Base-by-base conservation (phyloP, 2,113 vertebrate genomes). In the Coracopsis vasa region DNA sequence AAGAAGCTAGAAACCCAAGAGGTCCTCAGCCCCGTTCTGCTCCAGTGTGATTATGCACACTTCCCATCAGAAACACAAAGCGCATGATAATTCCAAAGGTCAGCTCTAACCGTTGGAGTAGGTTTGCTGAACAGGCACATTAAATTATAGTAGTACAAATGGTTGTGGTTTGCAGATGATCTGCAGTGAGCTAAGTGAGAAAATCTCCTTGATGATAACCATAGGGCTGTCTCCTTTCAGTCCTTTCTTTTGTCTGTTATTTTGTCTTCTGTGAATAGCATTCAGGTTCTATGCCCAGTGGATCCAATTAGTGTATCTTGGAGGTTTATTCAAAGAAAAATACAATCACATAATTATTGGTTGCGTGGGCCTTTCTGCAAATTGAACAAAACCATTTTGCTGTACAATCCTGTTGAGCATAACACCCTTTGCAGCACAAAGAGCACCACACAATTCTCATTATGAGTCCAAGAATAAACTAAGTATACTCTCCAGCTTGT, bases 381-480 rank as follows among this genome's bases (percentile, higher is more conserved):
- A 27, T 53, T 31, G 75, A 81, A 51, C 24, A 78, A 80, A 90
- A 16, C 19, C 7, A 24, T 90, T 87, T 82, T 77, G 50, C 71
- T 80, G 0, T 82, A 23, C 48, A 71, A 11, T 47, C 50, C 54
- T 29, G 19, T 27, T 33, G 51, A 44, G 60, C 27, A 35, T 42
- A 51, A 69, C 24, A 29, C 41, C 21, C 27, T 62, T 87, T 74
- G 20, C 75, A 86, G 35, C 12, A 31, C 64, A 50, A 39, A 48
- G 60, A 33, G 31, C 28, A 28, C 66, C 21, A 48, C 41, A 7
- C 0, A 0, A 10, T 67, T 91, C 29, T 35, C 20, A n/a, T 50
- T 80, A 69, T 61, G 73, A 86, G 65, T 88, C 53, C 82, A 42
- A 95, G 87, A 95, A 62, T 90, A 74, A 80, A 50, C 13, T 16